Evolutionary conservation across 2,888 invertebrate genomes (phyloP).

Genomic region (Caenorhabditis virilis): DNA sequence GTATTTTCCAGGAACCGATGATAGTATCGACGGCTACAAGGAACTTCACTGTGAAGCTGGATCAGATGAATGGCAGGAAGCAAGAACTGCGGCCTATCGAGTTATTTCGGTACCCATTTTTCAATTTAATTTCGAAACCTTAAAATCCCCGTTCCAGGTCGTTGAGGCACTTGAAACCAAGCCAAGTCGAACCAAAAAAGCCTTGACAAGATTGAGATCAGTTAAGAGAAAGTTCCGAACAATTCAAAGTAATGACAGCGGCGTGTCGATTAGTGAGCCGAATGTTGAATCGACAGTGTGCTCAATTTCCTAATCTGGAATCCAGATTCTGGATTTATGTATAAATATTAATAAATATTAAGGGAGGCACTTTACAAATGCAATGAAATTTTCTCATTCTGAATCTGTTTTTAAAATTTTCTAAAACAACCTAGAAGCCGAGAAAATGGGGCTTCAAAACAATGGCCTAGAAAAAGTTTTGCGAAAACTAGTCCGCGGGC

Average conservation of each 20-base stretch:
- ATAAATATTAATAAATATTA: too few species aligned
- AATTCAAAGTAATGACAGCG: slow-evolving; percentile 50
- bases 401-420: too few species aligned
- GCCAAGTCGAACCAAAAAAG: slow-evolving; percentile 38
- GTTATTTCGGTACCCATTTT: slow-evolving; percentile 36
- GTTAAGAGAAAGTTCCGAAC: slow-evolving; percentile 43
- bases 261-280: slow-evolving; percentile 42
- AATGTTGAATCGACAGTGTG: slow-evolving; percentile 44
- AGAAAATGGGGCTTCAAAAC: too few species aligned
- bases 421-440: too few species aligned
- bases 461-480: too few species aligned
- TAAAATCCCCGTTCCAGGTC: slow-evolving; percentile 28
- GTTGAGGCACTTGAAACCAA: slow-evolving; percentile 39
- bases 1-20: slow-evolving; percentile 22
- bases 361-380: too few species aligned
- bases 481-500: too few species aligned
- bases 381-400: too few species aligned
- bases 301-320: slow-evolving; percentile 37
- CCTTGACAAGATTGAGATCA: slow-evolving; percentile 38
- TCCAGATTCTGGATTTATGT: too few species aligned
- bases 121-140: background rate
- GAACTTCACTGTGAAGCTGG: slow-evolving; percentile 50
- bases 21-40: slow-evolving; percentile 56
- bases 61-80: slow-evolving; percentile 45
- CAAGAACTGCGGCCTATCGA: slow-evolving; percentile 35